Percentiles rank a stretch among this genome's conserved stretches.
phyloP scores from a whole-genome alignment of 2,888 invertebrate species.

The Watsonalla binaria region DNA sequence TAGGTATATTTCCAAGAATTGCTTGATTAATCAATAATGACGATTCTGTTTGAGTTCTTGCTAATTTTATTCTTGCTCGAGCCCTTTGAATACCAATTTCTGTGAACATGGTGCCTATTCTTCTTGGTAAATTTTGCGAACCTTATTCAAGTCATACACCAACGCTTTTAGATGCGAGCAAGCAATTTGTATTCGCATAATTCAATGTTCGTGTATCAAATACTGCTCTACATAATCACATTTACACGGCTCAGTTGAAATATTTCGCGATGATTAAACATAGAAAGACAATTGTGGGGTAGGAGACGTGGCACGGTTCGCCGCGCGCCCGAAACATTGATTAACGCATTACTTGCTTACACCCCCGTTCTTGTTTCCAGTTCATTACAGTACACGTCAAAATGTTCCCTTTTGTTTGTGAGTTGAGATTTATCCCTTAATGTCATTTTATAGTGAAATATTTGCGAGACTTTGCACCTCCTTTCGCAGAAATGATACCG shows the following conservation, averaged over 20 bases:
- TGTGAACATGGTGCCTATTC: no score
- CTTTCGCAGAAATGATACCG: no score
- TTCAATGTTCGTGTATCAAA: background rate
- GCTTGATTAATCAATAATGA: no score
- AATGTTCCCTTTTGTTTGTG: background rate
- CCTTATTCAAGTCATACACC: no score
- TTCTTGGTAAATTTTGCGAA: no score
- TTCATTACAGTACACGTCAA: background rate
- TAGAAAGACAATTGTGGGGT: conserved; percentile 15
- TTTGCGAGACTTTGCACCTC: background rate
- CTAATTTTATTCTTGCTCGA: no score
- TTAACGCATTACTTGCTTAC: conserved; percentile 15
- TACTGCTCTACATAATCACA: background rate
- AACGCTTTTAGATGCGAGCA: no score
- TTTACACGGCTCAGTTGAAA: conserved; percentile 2
- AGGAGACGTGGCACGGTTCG: conserved; percentile 20
- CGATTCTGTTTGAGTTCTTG: no score
- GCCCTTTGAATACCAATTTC: no score
- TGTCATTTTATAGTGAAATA: background rate
- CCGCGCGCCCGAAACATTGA: conserved; percentile 20
- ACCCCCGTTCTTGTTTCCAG: background rate
- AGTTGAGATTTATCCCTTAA: background rate
- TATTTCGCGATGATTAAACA: conserved; percentile 13
- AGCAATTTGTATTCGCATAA: background rate
- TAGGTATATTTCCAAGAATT: no score